A percentile compares a stretch with the other conserved stretches of the same genome.
Conservation (phyloP, 2,113 vertebrate species). For the Seriola dumerili region DNA sequence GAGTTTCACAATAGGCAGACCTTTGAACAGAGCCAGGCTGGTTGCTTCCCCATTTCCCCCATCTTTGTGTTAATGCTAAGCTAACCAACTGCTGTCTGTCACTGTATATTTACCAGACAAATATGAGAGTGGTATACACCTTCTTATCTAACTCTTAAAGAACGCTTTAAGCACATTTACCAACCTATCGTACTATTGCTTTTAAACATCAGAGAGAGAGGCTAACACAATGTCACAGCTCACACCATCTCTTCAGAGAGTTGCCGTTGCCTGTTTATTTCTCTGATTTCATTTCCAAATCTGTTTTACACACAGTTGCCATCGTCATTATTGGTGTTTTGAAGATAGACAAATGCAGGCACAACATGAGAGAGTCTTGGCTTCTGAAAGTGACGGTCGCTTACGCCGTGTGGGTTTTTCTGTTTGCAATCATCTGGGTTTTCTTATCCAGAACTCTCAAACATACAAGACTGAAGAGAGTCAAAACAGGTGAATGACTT, state of each 20-base stretch:
- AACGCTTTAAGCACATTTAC: background rate
- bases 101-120: background rate
- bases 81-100: too few species aligned
- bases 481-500: conserved; percentile 21
- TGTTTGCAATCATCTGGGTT: conserved; percentile 14
- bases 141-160: background rate
- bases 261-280: background rate
- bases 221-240: background rate
- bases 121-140: background rate
- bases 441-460: background rate
- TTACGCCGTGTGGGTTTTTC: conserved; percentile 21
- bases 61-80: too few species aligned
- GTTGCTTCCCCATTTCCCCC: too few species aligned
- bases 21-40: too few species aligned
- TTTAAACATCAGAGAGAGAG: background rate
- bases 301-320: conserved; percentile 45
- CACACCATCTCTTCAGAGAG: background rate
- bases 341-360: background rate
- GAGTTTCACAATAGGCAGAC: too few species aligned
- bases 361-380: background rate
- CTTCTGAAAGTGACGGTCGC: conserved; percentile 11
- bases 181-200: background rate
- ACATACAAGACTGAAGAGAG: background rate
- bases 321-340: conserved; percentile 17
- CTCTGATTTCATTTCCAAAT: background rate